phyloP scores from a whole-genome alignment of 2,888 invertebrate genomes.

The Phyto melanocephala region DNA sequence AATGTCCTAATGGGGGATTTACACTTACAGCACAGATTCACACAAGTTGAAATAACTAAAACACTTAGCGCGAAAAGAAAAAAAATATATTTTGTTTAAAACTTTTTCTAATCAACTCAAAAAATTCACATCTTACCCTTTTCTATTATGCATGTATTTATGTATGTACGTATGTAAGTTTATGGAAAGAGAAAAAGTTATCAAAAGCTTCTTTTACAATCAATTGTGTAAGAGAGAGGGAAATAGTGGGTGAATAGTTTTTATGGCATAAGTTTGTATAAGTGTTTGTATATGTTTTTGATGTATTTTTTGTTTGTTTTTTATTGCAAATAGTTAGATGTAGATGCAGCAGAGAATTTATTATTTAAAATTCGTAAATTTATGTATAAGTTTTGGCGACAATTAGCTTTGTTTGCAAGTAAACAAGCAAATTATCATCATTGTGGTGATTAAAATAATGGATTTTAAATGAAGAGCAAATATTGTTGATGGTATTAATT shows the following conservation, averaged over 20 bases:
- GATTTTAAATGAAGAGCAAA: conserved; percentile 59
- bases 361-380: conserved; percentile 57
- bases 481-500: conserved; percentile 49
- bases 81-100: conserved; percentile 36
- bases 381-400: conserved; percentile 59
- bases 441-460: conserved; percentile 58
- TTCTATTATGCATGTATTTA: not conserved
- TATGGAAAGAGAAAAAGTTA: conserved; percentile 9
- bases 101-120: conserved; percentile 52
- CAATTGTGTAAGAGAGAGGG: not conserved
- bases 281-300: not conserved
- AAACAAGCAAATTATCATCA: conserved; percentile 59
- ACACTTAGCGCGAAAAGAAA: conserved; percentile 30
- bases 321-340: not conserved
- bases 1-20: conserved; percentile 59
- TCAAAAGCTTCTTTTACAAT: no score
- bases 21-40: conserved; percentile 22
- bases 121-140: not conserved
- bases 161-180: no score
- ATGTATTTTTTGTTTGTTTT: conserved; percentile 1
- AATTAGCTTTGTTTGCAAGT: conserved; percentile 62
- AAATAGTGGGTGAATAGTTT: not conserved
- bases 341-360: conserved; percentile 43
- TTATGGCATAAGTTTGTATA: not conserved
- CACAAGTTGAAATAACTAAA: not conserved